phyloP scores from a whole-genome alignment of 2,113 vertebrate species.

The Etheostoma cragini region DNA sequence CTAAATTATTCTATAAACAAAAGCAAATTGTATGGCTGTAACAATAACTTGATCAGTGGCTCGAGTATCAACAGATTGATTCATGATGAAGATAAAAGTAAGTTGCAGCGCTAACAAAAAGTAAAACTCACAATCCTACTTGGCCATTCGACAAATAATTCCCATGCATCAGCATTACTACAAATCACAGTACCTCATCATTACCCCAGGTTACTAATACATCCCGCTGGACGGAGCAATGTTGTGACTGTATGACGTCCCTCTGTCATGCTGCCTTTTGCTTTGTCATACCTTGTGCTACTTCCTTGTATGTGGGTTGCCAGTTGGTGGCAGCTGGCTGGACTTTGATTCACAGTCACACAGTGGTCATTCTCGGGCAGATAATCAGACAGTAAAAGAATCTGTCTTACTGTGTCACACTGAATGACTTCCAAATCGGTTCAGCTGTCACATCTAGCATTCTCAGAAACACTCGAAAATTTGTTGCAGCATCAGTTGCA shows the following conservation, averaged over 20 bases:
- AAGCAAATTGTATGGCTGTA: neutral
- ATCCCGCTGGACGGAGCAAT: neutral
- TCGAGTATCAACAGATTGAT: neutral
- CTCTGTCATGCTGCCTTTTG: conserved; percentile 10
- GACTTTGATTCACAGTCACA: conserved; percentile 22
- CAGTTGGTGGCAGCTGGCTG: neutral
- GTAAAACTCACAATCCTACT: conserved; percentile 12
- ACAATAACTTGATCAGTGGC: neutral
- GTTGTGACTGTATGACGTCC: neutral
- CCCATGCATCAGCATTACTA: conserved; percentile 1
- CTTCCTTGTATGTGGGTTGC: neutral
- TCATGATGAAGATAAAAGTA: neutral
- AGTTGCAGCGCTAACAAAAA: neutral
- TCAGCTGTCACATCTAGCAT: conserved; percentile 8
- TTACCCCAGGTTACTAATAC: conserved; percentile 7
- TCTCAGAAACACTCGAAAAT: conserved; percentile 20
- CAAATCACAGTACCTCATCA: conserved; percentile 11
- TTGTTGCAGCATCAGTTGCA: conserved; percentile 40
- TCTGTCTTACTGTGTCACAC: neutral
- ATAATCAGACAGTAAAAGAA: conserved; percentile 11
- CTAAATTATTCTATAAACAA: neutral
- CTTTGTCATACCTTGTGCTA: conserved; percentile 18
- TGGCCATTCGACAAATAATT: conserved; percentile 9
- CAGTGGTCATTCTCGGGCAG: neutral
- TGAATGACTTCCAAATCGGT: neutral